Percentiles rank a stretch among this genome's conserved stretches.
Evolutionary conservation across 53 echinoderm and acorn worm genomes (phyloP).

Genomic region (Apostichopus leukothele): DNA sequence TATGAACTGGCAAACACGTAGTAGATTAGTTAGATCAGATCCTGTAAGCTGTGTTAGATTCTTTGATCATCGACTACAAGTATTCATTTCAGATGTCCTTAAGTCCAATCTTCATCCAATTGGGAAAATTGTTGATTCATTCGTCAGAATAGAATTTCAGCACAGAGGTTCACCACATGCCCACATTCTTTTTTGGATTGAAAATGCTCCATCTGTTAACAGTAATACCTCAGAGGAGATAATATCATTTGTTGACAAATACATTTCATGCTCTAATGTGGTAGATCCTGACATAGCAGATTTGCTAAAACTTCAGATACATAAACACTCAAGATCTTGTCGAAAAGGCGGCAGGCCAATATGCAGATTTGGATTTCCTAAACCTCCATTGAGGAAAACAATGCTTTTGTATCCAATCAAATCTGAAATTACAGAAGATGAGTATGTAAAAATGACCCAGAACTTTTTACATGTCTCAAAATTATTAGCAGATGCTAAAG

Average conservation of each 20-base stretch:
- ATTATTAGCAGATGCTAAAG: neutral
- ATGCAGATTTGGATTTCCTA: constrained; percentile 57
- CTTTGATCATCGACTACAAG: constrained; percentile 53
- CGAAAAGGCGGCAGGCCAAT: constrained; percentile 34
- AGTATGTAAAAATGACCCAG: neutral
- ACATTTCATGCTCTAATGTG: constrained; percentile 41
- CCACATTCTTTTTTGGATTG: constrained; percentile 53
- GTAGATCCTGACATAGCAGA: neutral
- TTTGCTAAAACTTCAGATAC: constrained; percentile 42
- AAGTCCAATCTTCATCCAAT: constrained; percentile 31
- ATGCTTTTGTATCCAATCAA: constrained; percentile 15
- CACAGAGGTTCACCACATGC: constrained; percentile 60
- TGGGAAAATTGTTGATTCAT: constrained; percentile 34
- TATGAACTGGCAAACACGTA: constrained; percentile 25
- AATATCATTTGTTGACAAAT: constrained; percentile 29
- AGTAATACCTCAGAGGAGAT: constrained; percentile 31
- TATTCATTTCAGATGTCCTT: constrained; percentile 22
- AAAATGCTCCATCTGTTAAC: constrained; percentile 43
- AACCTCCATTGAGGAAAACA: constrained; percentile 51
- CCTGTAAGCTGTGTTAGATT: constrained; percentile 53
- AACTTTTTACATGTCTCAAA: neutral
- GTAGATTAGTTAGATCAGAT: constrained; percentile 43
- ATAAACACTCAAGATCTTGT: constrained; percentile 52
- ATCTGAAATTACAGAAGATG: neutral
- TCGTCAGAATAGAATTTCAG: constrained; percentile 53